Base-by-base conservation (phyloP, 2,888 invertebrate species). In the Parnassius orleans region DNA sequence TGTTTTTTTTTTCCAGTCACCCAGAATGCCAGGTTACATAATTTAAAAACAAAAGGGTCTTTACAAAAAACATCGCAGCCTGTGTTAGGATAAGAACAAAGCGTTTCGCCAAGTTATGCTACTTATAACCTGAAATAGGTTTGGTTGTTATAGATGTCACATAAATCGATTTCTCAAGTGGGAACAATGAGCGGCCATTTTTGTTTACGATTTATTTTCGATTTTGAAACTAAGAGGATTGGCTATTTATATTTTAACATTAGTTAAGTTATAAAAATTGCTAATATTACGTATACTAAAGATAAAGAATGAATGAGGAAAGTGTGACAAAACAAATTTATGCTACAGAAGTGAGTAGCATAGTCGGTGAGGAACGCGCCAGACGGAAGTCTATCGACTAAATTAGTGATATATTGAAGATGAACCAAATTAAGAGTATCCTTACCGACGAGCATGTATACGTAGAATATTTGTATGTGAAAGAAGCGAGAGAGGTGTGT, bases 1-100 rank as follows among this genome's bases (percentile, higher is more conserved):
- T 65, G 79, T 84, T 85, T 84, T 84, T 85, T 84, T 84, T 83
- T 75, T 77, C 68, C 62, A 69, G 73, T 73, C 73, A 71, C 72
- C 78, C 77, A 75, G 80, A 80, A 79, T 81, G 78, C 75, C 73
- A 75, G 75, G 83, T 86, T 87, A 86, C 80, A 83, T 87, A 85
- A 89, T 86, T 87, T 82, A 84, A 84, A 76, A 89, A 88, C 86
- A 87, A 89, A 87, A 85, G 84, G 84, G 76, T 77, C 78, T 72
- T 71, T 70, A 75, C 54, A 59, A 63, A 87, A 87, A 85, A 84
- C 80, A 71, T 65, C 67, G 71, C 77, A 78, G 78, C 84, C 84
- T 76, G 84, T 78, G 83, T 77, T 81, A 78, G 78, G 75, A 71
- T 68, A 76, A 77, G 82, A 84, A 87, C 84, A 88, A 87, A 86